Conservation (phyloP, 1,140 invertebrate genomes). For the Ylistrum balloti region DNA sequence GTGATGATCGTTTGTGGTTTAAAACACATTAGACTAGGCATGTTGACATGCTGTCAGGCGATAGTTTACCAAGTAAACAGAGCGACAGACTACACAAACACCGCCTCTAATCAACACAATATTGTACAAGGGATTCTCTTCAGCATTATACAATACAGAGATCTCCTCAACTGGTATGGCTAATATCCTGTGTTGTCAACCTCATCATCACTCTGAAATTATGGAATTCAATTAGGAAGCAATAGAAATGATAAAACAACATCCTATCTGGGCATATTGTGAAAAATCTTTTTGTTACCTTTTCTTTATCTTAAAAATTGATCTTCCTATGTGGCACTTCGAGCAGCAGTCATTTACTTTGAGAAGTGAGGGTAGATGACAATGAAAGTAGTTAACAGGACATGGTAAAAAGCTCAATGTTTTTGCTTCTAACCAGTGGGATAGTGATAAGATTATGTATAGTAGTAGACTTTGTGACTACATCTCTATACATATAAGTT, state of each 20-base stretch:
- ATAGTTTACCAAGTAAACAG: slow-evolving; percentile 1
- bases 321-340: background rate
- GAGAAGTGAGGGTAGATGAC: background rate
- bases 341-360: background rate
- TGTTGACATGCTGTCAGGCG: background rate
- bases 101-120: background rate
- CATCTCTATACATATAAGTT: background rate
- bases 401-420: background rate
- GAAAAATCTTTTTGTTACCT: background rate
- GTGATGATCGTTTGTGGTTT: background rate
- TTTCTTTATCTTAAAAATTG: slow-evolving; percentile 1
- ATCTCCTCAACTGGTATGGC: no score
- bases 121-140: background rate
- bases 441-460: background rate
- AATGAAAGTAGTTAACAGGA: background rate
- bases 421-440: background rate
- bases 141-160: no score
- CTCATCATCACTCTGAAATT: background rate
- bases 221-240: background rate
- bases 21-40: background rate
- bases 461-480: slow-evolving; percentile 21
- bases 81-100: background rate
- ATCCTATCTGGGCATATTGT: background rate
- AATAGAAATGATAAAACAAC: background rate
- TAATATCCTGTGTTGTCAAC: background rate